Percentiles rank a stretch among this genome's conserved stretches.
These are phyloP conservation scores for Zaprionus camerounensis DNA, from an alignment of 1,140 invertebrate species.

Conservation along the genomic window DNA sequence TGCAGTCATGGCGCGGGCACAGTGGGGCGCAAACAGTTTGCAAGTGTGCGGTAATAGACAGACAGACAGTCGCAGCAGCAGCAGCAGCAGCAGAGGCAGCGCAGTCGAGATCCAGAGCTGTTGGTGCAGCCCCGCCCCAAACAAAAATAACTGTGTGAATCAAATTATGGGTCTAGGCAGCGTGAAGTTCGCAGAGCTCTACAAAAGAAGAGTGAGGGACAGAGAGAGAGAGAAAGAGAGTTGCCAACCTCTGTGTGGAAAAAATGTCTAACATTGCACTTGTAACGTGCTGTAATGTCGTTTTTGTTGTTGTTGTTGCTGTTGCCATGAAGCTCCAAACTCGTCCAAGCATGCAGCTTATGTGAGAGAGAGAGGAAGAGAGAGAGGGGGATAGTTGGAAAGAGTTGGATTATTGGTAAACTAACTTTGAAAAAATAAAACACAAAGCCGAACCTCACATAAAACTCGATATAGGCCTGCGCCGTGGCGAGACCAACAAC, in stretches of 20 bases:
- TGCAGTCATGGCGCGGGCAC: conserved; percentile 24
- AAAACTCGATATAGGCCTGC: conserved; percentile 4
- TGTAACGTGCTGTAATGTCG: conserved; percentile 70
- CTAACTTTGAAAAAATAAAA: conserved; percentile 29
- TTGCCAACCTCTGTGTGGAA: background rate
- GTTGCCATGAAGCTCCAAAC: conserved; percentile 52
- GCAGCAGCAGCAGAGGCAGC: background rate
- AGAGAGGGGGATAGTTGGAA: conserved; percentile 17
- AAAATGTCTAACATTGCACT: conserved; percentile 76
- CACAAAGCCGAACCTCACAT: background rate
- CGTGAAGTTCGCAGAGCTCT: conserved; percentile 38
- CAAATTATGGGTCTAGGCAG: conserved; percentile 55
- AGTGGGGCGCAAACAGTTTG: conserved; percentile 26
- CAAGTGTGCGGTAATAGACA: conserved; percentile 35
- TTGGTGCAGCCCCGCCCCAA: conserved; percentile 3
- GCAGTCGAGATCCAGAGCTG: background rate
- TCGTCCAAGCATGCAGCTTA: conserved; percentile 58
- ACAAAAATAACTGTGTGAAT: conserved; percentile 68
- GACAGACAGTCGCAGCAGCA: conserved; percentile 1
- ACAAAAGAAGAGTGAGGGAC: background rate
- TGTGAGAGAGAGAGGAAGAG: background rate
- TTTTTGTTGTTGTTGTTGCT: conserved; percentile 47
- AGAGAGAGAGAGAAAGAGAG: conserved; percentile 5
- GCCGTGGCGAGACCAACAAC: background rate
- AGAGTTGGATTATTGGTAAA: conserved; percentile 65